Evolutionary conservation across 2,797 vertebrate genomes (phyloP), one percentile per base, ranked within the genome.

Genomic region (Leucoraja ocellata): DNA sequence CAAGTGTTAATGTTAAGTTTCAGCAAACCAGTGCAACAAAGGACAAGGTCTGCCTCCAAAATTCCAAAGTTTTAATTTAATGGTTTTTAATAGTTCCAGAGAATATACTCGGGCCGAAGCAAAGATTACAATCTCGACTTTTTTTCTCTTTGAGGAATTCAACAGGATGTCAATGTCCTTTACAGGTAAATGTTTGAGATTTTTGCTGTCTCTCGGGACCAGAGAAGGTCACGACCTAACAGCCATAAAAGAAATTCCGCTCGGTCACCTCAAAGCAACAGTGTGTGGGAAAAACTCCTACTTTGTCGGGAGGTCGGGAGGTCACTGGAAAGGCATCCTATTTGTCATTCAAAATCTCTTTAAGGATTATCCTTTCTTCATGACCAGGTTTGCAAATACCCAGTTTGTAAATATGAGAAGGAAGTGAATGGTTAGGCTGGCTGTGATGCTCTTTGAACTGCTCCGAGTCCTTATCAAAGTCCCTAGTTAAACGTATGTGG

Each of bases 311-410:
- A 76, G 90, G 90, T 92, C 90, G 58, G 73, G 90, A 92, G 90
- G 90, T 92, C 90, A 54, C 90, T 74, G 14, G 90, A 92, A 92
- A 76, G 90, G 90, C 90, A 92, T 92, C 90, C 90, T 92, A 92
- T 92, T 92, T 92, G 90, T 92, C 90, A 92, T 92, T 92, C 90
- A 92, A 92, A 92, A 76, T 92, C 90, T 92, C 90, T 76, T 92
- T 92, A 92, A 92, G 71, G 90, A 92, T 92, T 92, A 92, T 76
- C 71, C 90, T 92, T 92, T 92, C 90, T 92, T 92, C 65, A 76
- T 76, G 68, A 92, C 68, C 90, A 92, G 90, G 90, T 92, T 76
- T 92, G 90, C 90, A 92, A 92, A 92, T 92, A 76, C 36, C 90
- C 90, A 74, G 68, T 92, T 92, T 92, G 90, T 92, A 92, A 92